Conservation (phyloP, 64 coral and sea anemone genomes). For the Dendrophyllia cribrosa region DNA sequence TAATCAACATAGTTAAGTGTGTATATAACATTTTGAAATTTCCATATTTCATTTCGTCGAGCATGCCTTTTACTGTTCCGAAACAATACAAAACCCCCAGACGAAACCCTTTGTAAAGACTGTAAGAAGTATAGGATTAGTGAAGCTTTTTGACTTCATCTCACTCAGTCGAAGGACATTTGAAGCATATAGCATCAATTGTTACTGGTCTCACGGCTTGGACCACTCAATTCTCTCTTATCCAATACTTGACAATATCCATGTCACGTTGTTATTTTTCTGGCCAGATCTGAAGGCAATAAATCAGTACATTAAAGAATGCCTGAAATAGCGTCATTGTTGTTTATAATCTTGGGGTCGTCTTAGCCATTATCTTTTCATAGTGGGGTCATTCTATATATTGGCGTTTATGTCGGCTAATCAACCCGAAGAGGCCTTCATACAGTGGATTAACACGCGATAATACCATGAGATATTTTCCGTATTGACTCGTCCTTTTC, state of each 20-base stretch:
- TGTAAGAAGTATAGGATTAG: not conserved
- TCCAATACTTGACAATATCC: not conserved
- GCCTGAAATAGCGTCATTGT: conserved; percentile 42
- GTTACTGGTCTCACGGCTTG: not conserved
- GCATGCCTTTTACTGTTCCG: not conserved
- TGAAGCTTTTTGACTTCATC: conserved; percentile 13
- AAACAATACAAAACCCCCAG: not conserved
- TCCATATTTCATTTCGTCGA: not conserved
- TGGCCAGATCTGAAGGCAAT: not conserved
- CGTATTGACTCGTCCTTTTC: not conserved
- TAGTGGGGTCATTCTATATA: conserved; percentile 30
- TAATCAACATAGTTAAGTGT: not conserved
- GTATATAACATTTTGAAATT: conserved; percentile 9
- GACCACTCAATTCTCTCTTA: not conserved
- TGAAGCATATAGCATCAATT: not conserved
- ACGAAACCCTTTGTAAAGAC: not conserved
- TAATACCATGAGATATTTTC: conserved; percentile 24
- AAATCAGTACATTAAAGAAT: not conserved
- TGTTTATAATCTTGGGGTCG: conserved; percentile 30
- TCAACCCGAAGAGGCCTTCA: conserved; percentile 23
- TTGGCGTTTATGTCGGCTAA: conserved; percentile 48
- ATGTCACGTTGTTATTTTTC: not conserved
- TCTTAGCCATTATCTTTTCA: conserved; percentile 7
- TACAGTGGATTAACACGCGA: conserved; percentile 15
- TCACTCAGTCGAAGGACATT: not conserved